Conservation (phyloP, 1,140 invertebrate genomes). For the Drosophila ficusphila region DNA sequence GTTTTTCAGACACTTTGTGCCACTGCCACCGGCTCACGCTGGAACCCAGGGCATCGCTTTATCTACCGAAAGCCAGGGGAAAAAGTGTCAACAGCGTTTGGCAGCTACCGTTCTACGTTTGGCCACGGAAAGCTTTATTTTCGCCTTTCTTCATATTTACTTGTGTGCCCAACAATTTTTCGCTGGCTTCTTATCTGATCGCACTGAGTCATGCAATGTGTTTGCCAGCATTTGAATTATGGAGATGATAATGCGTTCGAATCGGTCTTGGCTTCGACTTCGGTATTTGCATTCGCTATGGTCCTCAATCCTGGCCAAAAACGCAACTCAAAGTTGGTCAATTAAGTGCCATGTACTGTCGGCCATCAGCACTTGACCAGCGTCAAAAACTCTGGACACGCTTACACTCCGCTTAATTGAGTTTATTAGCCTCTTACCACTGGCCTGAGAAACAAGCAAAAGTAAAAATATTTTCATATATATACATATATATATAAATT, state of each 20-base stretch:
- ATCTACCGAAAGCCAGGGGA: slow-evolving; percentile 33
- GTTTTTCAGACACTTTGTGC: slow-evolving; percentile 36
- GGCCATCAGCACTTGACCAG: slow-evolving; percentile 47
- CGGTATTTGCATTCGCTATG: slow-evolving; percentile 13
- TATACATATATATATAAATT: slow-evolving; percentile 58
- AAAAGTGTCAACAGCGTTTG: slow-evolving; percentile 73
- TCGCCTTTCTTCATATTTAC: slow-evolving; percentile 74
- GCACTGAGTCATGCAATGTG: slow-evolving; percentile 77
- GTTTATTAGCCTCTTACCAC: slow-evolving; percentile 62
- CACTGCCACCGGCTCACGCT: slow-evolving; percentile 29
- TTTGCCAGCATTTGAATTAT: slow-evolving; percentile 75
- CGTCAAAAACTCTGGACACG: slow-evolving; percentile 28
- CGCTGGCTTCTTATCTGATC: slow-evolving; percentile 67
- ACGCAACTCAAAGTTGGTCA: slow-evolving; percentile 53
- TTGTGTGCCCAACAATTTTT: slow-evolving; percentile 67
- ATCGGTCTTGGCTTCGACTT: slow-evolving; percentile 45
- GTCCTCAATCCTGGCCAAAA: slow-evolving; percentile 19
- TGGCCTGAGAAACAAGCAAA: slow-evolving; percentile 30
- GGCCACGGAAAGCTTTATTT: slow-evolving; percentile 45
- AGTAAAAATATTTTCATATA: slow-evolving; percentile 44
- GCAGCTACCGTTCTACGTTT: slow-evolving; percentile 75
- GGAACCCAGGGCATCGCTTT: slow-evolving; percentile 39
- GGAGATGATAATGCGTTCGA: slow-evolving; percentile 81
- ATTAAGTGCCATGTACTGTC: slow-evolving; percentile 73
- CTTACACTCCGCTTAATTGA: slow-evolving; percentile 71